Base-by-base conservation (phyloP, 2,797 vertebrate species). In the Lithobates sylvaticus region DNA sequence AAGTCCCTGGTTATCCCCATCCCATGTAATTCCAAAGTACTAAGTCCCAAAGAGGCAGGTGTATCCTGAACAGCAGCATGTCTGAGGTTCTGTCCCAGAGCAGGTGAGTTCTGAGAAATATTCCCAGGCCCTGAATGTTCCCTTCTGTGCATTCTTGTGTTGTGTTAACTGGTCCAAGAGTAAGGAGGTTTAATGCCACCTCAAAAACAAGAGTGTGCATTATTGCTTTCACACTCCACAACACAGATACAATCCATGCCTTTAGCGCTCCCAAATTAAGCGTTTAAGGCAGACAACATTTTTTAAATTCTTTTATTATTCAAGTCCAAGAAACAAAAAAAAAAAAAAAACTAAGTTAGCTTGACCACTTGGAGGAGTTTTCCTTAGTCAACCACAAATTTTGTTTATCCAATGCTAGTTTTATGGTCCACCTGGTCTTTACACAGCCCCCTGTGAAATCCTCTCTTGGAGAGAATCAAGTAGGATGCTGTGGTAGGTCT, bases 1-100 rank as follows among this genome's bases (percentile, higher is more conserved):
- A 67, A 34, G 75, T 83, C 69, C 80, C 80, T 74, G 80, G 81
- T 74, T 21, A 47, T 65, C 81, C 85, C 77, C 75, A 64, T 67
- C 50, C 71, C 78, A 50, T 15, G 32, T 77, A 23, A 70, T 70
- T 71, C 73, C 79, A 86, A 39, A 86, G 72, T 75, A 72, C 39
- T 50, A 81, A 75, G 81, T 87, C 42, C 42, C 42, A 83, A 50
- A 78, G 81, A 74, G 70, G 69, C 68, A 83, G 58, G 65, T 21
- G 18, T 65, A 61, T 83, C 80, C 80, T 87, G 39, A 87, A 83
- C 54, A 87, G 85, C 85, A 87, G 85, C 85, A 87, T 83, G 75
- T 78, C 80, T 26, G 47, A 83, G 81, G 26, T 74, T 78, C 26
- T 74, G 69, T 27, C 69, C 85, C 16, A 50, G 58, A 64, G 27